Evolutionary conservation across 1,140 invertebrate species (phyloP).

Genomic region (Rhopalosiphum padi): DNA sequence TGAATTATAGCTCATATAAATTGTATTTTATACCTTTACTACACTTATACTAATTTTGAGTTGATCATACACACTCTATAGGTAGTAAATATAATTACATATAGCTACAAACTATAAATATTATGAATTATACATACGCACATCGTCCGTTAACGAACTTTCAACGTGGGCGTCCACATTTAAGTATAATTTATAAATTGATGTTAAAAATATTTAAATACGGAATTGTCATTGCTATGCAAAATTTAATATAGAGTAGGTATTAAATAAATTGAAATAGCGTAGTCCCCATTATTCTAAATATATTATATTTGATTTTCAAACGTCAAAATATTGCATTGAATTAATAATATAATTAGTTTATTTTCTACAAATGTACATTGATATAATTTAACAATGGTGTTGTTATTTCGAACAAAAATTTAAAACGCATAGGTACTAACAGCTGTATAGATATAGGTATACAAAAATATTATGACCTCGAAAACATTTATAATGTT

Average conservation of each 20-base stretch:
- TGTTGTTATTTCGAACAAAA: background rate
- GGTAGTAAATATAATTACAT: background rate
- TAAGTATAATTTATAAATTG: background rate
- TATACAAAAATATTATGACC: background rate
- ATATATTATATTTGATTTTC: background rate
- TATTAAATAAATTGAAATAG: background rate
- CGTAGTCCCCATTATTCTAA: background rate
- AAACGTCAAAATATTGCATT: background rate
- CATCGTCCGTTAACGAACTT: constrained; percentile 3
- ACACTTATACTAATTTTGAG: background rate
- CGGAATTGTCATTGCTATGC: background rate
- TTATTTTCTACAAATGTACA: background rate
- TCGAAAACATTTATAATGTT: background rate
- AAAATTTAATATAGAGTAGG: background rate
- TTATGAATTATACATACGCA: constrained; percentile 13
- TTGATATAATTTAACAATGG: background rate
- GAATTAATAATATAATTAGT: background rate
- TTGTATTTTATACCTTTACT: background rate
- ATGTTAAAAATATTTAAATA: background rate
- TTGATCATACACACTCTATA: background rate
- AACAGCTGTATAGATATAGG: background rate
- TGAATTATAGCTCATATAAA: background rate
- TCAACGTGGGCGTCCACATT: background rate
- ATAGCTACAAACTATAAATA: background rate
- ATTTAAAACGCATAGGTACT: background rate